Evolutionary conservation across 2,797 vertebrate species (phyloP).

Genomic region (Manis javanica): DNA sequence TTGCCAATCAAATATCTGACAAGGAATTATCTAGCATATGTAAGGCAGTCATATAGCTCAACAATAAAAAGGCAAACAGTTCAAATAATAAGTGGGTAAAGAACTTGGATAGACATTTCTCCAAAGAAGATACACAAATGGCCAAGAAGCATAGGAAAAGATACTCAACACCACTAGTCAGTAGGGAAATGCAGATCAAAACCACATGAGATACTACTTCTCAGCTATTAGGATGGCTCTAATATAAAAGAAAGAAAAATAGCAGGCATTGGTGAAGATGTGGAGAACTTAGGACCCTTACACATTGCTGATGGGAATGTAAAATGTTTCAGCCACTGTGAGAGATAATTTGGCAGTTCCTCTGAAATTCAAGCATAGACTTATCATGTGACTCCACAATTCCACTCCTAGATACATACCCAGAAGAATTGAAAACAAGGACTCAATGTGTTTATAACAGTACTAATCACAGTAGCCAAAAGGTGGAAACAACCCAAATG

Average conservation of each 20-base stretch:
- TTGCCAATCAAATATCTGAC: background rate
- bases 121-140: background rate
- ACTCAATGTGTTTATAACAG: background rate
- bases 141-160: background rate
- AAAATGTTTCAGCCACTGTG: background rate
- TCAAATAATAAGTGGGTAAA: background rate
- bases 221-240: background rate
- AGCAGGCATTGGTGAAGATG: background rate
- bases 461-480: background rate
- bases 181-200: background rate
- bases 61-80: background rate
- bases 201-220: background rate
- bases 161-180: background rate
- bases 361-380: background rate
- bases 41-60: background rate
- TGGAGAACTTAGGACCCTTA: background rate
- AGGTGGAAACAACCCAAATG: background rate
- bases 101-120: background rate
- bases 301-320: background rate
- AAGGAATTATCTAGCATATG: background rate
- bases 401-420: background rate
- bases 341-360: background rate
- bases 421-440: background rate
- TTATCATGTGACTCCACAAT: background rate
- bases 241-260: background rate